Evolutionary conservation across 2,888 invertebrate species (phyloP).

Genomic region (Octodonta nipae): DNA sequence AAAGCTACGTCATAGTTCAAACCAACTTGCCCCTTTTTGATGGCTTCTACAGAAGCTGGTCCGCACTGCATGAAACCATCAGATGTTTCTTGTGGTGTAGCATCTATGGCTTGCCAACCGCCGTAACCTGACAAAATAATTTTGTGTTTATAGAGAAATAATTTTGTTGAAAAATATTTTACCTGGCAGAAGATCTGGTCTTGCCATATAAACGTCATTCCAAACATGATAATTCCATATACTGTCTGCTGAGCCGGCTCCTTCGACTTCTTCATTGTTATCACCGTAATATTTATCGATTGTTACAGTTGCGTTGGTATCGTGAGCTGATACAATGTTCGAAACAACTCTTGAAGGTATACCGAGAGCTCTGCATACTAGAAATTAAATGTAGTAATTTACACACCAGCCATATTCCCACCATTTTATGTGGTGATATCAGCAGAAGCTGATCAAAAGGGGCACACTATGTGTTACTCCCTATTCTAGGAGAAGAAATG

Average conservation of each 20-base stretch:
- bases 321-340: conserved; percentile 74
- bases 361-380: conserved; percentile 67
- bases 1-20: conserved; percentile 63
- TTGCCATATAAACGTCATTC: conserved; percentile 78
- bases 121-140: conserved; percentile 47
- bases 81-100: conserved; percentile 72
- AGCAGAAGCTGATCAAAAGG: no score
- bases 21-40: conserved; percentile 62
- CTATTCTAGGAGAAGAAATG: no score
- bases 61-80: conserved; percentile 62
- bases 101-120: conserved; percentile 83
- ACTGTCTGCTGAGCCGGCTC: conserved; percentile 60
- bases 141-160: background rate
- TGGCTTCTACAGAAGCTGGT: conserved; percentile 64
- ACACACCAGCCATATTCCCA: no score
- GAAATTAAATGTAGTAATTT: conserved; percentile 15
- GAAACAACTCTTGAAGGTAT: conserved; percentile 70
- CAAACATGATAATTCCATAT: conserved; percentile 84
- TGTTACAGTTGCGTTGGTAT: conserved; percentile 63
- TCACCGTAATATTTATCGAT: conserved; percentile 64
- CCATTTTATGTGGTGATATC: no score
- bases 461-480: no score
- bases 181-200: conserved; percentile 61
- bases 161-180: background rate
- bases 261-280: conserved; percentile 50